phyloP scores from a whole-genome alignment of 92 coral and sea anemone genomes.

The Meandrina meandrites region DNA sequence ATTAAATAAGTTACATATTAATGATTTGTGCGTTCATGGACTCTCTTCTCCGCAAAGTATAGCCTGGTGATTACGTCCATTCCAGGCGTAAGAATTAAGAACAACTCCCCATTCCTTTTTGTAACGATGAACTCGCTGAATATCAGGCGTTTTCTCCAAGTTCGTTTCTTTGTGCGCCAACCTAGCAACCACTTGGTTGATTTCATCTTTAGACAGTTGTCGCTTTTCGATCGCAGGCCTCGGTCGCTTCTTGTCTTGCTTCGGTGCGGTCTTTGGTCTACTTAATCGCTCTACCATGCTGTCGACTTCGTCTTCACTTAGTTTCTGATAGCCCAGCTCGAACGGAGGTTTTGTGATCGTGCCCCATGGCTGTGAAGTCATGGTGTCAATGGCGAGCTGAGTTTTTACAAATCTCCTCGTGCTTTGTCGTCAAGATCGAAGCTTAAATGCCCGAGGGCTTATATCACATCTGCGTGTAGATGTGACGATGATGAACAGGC shows the following conservation, averaged over 20 bases:
- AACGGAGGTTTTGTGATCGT: conserved; percentile 89
- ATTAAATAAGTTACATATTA: not conserved
- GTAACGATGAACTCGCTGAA: conserved; percentile 65
- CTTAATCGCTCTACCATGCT: conserved; percentile 81
- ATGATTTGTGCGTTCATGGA: conserved; percentile 48
- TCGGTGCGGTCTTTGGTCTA: conserved; percentile 58
- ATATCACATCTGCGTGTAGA: not conserved
- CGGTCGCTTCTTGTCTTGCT: conserved; percentile 53
- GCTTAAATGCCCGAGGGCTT: not conserved
- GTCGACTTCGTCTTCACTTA: conserved; percentile 73
- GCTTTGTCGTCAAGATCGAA: not conserved
- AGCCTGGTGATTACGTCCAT: conserved; percentile 93
- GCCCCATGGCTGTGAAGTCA: conserved; percentile 84
- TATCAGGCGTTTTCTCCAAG: conserved; percentile 78
- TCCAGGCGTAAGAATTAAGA: conserved; percentile 95
- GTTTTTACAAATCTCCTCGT: not conserved
- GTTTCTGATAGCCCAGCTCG: conserved; percentile 91
- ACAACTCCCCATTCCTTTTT: conserved; percentile 87
- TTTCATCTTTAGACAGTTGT: conserved; percentile 60
- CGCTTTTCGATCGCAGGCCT: conserved; percentile 68
- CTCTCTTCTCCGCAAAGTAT: conserved; percentile 97
- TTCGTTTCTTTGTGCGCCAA: conserved; percentile 81
- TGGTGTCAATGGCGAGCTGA: not conserved
- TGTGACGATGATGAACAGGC: not conserved
- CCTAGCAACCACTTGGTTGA: conserved; percentile 79